Evolutionary conservation across 2,797 vertebrate genomes (phyloP).

Genomic region (Poecilia wingei): DNA sequence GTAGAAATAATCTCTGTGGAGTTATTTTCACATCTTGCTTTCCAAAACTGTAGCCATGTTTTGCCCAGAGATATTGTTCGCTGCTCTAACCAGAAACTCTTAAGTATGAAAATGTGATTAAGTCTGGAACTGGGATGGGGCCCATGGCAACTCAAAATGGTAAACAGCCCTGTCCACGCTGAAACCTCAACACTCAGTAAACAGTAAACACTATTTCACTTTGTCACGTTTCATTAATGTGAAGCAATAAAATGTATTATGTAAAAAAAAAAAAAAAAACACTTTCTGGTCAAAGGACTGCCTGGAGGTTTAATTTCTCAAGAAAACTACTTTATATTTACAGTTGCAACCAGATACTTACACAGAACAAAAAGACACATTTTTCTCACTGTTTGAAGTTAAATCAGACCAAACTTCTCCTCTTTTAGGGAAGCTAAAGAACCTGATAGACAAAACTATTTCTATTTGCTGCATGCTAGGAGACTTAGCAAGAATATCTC

Average conservation of each 20-base stretch:
- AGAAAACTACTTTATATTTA: background rate
- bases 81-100: background rate
- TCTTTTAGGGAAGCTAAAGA: too few relatives aligned
- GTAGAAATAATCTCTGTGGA: background rate
- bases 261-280: background rate
- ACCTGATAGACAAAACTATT: background rate
- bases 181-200: background rate
- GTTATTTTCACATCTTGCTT: background rate
- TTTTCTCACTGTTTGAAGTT: too few relatives aligned
- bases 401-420: too few relatives aligned
- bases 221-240: background rate
- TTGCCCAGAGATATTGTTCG: background rate
- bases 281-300: too few relatives aligned
- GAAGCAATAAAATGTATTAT: background rate
- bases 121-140: background rate
- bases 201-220: background rate
- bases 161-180: background rate
- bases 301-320: background rate
- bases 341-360: too few relatives aligned
- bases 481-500: background rate
- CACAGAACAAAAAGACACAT: too few relatives aligned
- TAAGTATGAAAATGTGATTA: background rate
- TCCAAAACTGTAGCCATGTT: background rate
- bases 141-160: background rate
- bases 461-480: background rate